Conservation (phyloP, 2,113 vertebrate species). For the Dasyurus viverrinus region DNA sequence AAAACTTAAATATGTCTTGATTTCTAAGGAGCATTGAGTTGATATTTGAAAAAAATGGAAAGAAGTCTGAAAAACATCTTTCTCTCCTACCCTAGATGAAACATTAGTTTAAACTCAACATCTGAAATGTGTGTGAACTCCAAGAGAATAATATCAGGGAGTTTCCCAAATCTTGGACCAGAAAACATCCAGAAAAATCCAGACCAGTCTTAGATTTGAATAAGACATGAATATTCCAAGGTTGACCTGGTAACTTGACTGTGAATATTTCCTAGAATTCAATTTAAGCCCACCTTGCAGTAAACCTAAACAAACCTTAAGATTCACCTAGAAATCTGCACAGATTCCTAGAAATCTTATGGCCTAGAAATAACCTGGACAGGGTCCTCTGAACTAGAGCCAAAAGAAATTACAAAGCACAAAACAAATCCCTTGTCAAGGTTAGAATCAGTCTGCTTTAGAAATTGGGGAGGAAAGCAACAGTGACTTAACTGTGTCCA, state of each 20-base stretch:
- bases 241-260: not conserved
- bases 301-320: not conserved
- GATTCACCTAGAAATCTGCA: not conserved
- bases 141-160: not conserved
- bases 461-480: not conserved
- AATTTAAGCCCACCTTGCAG: not conserved
- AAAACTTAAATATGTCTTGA: not conserved
- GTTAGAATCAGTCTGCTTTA: not conserved
- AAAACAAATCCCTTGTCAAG: not conserved
- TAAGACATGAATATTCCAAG: not conserved
- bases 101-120: not conserved
- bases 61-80: not conserved
- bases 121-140: not conserved
- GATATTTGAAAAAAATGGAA: not conserved
- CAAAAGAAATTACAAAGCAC: not conserved
- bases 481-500: fast-evolving
- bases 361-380: not conserved
- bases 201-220: not conserved
- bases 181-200: not conserved
- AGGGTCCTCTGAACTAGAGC: not conserved
- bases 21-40: not conserved
- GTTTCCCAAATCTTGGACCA: not conserved
- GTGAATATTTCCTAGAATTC: not conserved
- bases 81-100: not conserved
- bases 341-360: not conserved